Base-by-base conservation (phyloP, 1,140 invertebrate species). In the Achatina immaculata region DNA sequence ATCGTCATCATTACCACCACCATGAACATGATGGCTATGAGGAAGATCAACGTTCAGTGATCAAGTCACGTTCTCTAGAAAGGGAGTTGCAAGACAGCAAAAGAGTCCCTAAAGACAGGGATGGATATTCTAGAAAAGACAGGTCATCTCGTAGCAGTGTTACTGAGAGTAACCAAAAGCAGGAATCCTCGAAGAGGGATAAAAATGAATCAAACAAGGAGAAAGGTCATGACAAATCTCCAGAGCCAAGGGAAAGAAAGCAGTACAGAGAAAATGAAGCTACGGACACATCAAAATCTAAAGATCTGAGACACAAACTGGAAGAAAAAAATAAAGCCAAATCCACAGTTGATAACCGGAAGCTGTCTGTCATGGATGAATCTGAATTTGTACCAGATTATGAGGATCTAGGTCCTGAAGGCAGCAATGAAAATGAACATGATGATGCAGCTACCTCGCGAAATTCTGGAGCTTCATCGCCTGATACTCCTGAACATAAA, bases 381-480 rank as follows among this genome's bases (percentile, higher is more conserved):
- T 76, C 88, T 7, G 81, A 82, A 45, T 90, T 90, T 85, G 89
- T 86, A 58, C 89, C 89, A 16, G 89, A 90, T 81, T 90, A 90
- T 80, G 84, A 87, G 21, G 88, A 89, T 68, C 38, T 81, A 28
- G 73, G 11, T 45, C 38, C 62, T 31, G 58, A 78, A n/a, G n/a
- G n/a, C 16, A n/a, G 38, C 38, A 68, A 9, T 34, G 76, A 78
- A 28, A 68, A 43, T n/a, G 76, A 68, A 36, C 58, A 7, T 34
- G 76, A 68, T 45, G 62, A 78, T n/a, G 62, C 40, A 24, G 45
- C 40, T 38, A 43, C 51, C 24, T 78, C 76, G 0, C 76, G 43
- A n/a, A 43, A 78, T 31, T 78, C 76, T 42, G 58, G 31, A 43
- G 62, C 76, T 19, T 68, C 58, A 16, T 31, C 40, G 14, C n/a